These are phyloP conservation scores for Reticulitermes speratus DNA, from an alignment of 1,140 invertebrate genomes.

Conservation along the genomic window DNA sequence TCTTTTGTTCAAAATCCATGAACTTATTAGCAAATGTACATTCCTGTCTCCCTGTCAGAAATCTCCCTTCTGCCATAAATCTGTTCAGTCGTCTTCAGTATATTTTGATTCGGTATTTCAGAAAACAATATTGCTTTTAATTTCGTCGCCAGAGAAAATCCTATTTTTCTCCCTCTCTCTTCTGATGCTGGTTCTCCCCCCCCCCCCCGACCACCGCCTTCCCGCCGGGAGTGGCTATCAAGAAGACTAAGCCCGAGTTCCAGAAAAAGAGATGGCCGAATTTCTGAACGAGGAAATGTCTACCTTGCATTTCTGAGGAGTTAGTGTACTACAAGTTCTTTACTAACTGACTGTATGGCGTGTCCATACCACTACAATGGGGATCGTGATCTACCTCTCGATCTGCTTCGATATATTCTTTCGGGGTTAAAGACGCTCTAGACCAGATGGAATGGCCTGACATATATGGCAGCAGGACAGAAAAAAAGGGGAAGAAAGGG, in stretches of 20 bases:
- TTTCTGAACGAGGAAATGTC: not conserved
- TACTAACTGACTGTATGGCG: not conserved
- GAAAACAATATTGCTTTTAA: not conserved
- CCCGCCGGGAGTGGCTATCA: not conserved
- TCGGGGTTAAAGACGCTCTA: not conserved
- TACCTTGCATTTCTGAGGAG: not conserved
- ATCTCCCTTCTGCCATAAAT: too few species aligned
- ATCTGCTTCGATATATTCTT: slow-evolving; percentile 7
- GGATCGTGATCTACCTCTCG: not conserved
- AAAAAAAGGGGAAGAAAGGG: not conserved
- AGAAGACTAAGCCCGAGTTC: not conserved
- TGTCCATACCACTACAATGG: not conserved
- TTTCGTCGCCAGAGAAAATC: not conserved
- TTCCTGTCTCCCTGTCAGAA: too few species aligned
- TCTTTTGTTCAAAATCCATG: too few species aligned
- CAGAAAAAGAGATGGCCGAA: not conserved
- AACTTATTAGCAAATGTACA: too few species aligned
- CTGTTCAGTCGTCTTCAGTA: not conserved
- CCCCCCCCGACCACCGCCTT: too few species aligned
- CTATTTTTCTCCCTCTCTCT: not conserved
- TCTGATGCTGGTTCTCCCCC: too few species aligned
- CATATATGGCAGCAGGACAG: not conserved
- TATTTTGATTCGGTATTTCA: not conserved
- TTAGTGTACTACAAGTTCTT: not conserved
- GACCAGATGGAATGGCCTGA: not conserved